Evolutionary conservation across 2,888 invertebrate genomes (phyloP).

Genomic region (Agelastica alni): DNA sequence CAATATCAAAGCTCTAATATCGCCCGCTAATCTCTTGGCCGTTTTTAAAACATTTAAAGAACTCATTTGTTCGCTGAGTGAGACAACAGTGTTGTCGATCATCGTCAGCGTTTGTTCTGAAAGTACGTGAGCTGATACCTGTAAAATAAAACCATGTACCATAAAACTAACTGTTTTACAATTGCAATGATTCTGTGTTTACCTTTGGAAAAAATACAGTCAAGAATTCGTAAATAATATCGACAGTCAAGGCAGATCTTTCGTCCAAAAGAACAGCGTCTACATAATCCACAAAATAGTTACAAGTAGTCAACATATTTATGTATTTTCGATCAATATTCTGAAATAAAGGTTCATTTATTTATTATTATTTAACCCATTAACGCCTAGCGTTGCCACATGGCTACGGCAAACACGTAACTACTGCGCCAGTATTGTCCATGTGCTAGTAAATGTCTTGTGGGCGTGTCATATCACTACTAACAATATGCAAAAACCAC

Average conservation of each 20-base stretch:
- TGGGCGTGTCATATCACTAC: too few species aligned
- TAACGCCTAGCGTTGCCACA: too few species aligned
- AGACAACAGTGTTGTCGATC: conserved; percentile 66
- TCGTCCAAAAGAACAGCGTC: conserved; percentile 90
- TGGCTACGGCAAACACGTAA: too few species aligned
- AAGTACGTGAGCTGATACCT: conserved; percentile 66
- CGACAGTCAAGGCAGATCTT: conserved; percentile 80
- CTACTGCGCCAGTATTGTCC: too few species aligned
- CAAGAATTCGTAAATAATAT: conserved; percentile 84
- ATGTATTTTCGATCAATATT: conserved; percentile 80
- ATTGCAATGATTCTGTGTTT: too few species aligned
- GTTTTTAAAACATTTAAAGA: conserved; percentile 60
- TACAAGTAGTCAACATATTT: conserved; percentile 79
- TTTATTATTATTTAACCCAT: too few species aligned
- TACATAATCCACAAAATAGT: conserved; percentile 85
- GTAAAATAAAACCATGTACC: conserved; percentile 32
- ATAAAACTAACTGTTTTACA: too few species aligned
- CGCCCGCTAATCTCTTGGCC: conserved; percentile 61
- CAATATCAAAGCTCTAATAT: conserved; percentile 63
- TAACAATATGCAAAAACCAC: too few species aligned
- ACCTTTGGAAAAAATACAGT: conserved; percentile 90
- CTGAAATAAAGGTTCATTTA: conserved; percentile 55
- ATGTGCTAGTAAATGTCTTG: too few species aligned
- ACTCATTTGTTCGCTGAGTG: conserved; percentile 60
- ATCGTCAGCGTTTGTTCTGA: conserved; percentile 65